Base-by-base conservation (phyloP, 2,113 vertebrate species). In the Sterna hirundo region DNA sequence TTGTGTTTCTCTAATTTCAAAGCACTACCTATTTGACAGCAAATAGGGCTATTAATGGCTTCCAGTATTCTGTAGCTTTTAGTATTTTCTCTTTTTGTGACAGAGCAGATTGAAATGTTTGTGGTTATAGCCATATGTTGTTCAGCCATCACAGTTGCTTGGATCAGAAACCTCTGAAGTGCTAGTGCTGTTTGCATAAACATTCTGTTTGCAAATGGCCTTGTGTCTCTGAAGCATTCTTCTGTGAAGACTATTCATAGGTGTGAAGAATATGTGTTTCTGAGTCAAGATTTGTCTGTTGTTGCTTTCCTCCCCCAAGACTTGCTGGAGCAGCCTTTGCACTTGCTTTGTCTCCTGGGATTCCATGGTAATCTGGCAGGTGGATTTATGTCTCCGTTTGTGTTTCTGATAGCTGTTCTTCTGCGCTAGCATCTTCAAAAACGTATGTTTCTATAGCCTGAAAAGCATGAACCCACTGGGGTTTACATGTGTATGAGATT, bases 341-440 rank as follows among this genome's bases (percentile, higher is more conserved):
- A 19, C 7, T 95, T 86, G 34, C 30, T 77, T 92, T 58, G 25
- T 88, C 29, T 25, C 42, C 32, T 66, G 25, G 65, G 62, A 60
- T 85, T 72, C 47, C 10, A 7, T 23, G 27, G 29, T 55, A 75
- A 49, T 86, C 61, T 83, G 36, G 54, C 81, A 68, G 47, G 30
- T 52, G 84, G 78, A 44, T 82, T 85, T 20, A 14, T 17, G 19
- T 79, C 7, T 89, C 30, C 55, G 36, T 68, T 70, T 71, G 27
- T 93, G 42, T 65, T 83, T 64, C 66, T 70, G 58, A 74, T 74
- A 57, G 34, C 49, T 93, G n/a, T 66, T 86, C 69, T 79, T 69
- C 66, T 86, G 44, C 83, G 65, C 26, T 66, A 36, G 11, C 29
- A 40, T 85, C 87, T 83, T 86, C 64, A 71, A 76, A 86, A 83